Evolutionary conservation across 2,888 invertebrate genomes (phyloP), one percentile per base, ranked within the genome.

Genomic region (Drosophila picticornis): DNA sequence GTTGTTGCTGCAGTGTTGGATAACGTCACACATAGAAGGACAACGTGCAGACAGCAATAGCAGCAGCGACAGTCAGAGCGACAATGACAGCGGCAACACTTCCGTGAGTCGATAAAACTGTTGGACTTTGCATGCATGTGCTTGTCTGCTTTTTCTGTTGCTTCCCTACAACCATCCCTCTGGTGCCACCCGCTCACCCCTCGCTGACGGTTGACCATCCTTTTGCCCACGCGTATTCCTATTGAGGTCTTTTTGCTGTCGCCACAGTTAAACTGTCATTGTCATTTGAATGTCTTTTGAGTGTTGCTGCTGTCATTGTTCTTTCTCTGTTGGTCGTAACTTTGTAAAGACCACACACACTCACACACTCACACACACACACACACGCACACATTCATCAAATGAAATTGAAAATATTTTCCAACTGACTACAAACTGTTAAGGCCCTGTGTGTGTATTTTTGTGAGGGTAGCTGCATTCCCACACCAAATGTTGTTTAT

Each of bases 221-320:
- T 4, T 27, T 19, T 9, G 29, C 48, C 50, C 57, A 29, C 38
- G 2, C 53, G 19, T 34, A 34, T 43, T 56, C 16, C 53, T 72
- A 65, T 72, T 77, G 78, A 74, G 48, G 70, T 80, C 56, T 71
- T 63, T 75, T 68, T 29, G 38, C 40, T 69, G 79, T 57, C 68
- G 77, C 76, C 75, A 79, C 87, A 85, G 78, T 84, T 75, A 70
- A 81, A 83, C 81, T 88, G 88, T 83, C 90, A 86, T 88, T 88
- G 88, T 88, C 88, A 90, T 90, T 88, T 88, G 84, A 88, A 86
- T 90, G 86, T 88, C 88, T 84, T 75, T 83, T 80, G 81, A 83
- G 80, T 86, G 84, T 83, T 81, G 82, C 77, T 71, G 76, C 62
- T 84, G 73, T 75, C 72, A 68, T 60, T 70, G 62, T 72, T 61